phyloP scores from a whole-genome alignment of 2,888 invertebrate genomes.

The Parascotia fuliginaria region DNA sequence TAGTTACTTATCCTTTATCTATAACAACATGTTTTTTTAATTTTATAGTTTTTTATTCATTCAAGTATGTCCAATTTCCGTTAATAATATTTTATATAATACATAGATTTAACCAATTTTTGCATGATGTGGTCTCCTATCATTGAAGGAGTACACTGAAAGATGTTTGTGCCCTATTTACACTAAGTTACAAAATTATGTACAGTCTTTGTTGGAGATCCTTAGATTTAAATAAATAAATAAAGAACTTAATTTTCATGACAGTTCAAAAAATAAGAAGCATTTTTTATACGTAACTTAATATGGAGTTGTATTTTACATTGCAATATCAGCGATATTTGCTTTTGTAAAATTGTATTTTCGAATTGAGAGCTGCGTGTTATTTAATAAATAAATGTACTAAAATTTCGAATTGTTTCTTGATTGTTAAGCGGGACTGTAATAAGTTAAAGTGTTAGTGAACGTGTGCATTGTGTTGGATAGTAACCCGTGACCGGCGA shows the following conservation, averaged over 20 bases:
- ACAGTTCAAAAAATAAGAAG: not conserved
- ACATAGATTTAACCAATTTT: no score
- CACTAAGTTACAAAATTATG: no score
- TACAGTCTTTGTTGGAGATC: no score
- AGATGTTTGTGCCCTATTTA: no score
- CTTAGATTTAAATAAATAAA: no score
- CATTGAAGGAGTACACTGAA: no score
- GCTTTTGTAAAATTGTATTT: not conserved
- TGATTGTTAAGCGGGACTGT: conserved; percentile 24
- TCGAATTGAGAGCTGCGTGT: not conserved
- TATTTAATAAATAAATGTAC: not conserved
- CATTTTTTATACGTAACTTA: conserved; percentile 5
- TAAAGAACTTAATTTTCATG: conserved; percentile 12
- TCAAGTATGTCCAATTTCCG: no score
- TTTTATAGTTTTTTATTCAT: no score
- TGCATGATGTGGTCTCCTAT: no score
- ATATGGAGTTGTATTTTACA: conserved; percentile 1
- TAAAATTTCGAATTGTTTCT: conserved; percentile 1
- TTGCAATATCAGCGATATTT: not conserved
- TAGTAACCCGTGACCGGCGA: conserved; percentile 7
- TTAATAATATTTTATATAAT: no score
- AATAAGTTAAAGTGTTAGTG: conserved; percentile 24
- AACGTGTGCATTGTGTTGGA: conserved; percentile 26
- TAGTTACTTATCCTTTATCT: no score
- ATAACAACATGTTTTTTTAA: no score